phyloP scores from a whole-genome alignment of 1,140 invertebrate genomes.

The Telenomus remus region DNA sequence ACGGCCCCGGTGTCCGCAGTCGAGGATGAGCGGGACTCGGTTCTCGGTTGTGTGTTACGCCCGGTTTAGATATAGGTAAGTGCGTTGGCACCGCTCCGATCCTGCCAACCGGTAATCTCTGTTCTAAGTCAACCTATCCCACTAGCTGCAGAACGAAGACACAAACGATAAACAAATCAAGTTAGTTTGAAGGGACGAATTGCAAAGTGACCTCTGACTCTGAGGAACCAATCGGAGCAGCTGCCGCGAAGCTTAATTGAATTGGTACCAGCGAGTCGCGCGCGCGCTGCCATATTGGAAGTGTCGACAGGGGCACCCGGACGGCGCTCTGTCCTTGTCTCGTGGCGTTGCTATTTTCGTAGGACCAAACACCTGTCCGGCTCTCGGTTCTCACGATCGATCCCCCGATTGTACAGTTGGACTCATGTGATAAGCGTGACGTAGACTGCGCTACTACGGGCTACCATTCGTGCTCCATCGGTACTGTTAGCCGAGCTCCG shows the following conservation, averaged over 20 bases:
- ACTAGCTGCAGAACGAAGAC: too few relatives aligned
- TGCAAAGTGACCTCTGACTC: too few relatives aligned
- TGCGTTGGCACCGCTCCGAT: conserved; percentile 9
- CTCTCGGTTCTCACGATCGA: conserved; percentile 25
- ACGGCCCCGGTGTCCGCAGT: conserved; percentile 68
- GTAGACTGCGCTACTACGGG: not conserved
- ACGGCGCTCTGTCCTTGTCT: conserved; percentile 1
- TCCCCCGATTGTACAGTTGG: conserved; percentile 14
- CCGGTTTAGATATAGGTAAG: conserved; percentile 65
- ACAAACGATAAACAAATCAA: too few relatives aligned
- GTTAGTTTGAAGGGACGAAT: too few relatives aligned
- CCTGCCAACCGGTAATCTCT: not conserved
- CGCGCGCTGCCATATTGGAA: conserved; percentile 25
- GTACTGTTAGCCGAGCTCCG: conserved; percentile 20
- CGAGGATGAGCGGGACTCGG: conserved; percentile 69
- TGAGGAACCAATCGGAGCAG: not conserved
- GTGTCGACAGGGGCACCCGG: conserved; percentile 2
- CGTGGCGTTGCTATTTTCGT: not conserved
- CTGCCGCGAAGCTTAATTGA: not conserved
- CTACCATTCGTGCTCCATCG: conserved; percentile 21
- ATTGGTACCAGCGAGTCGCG: not conserved
- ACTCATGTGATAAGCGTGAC: not conserved
- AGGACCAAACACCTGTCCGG: not conserved
- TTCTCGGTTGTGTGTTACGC: conserved; percentile 51
- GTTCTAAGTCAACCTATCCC: too few relatives aligned